phyloP scores from a whole-genome alignment of 2,797 vertebrate species.

The Chiroxiphia lanceolata region DNA sequence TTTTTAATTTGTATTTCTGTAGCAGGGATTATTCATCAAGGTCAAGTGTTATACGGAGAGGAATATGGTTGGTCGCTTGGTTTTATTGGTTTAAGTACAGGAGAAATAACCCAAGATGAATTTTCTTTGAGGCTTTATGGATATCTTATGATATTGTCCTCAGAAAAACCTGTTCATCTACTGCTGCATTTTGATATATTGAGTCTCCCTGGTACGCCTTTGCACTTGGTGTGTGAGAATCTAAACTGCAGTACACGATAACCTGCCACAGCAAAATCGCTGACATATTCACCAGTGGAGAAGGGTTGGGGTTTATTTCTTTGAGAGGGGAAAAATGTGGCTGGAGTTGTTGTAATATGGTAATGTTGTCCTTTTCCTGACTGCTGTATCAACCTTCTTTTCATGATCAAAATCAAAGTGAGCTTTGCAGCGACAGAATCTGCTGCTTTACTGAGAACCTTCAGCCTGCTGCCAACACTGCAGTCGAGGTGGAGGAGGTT shows the following conservation, averaged over 20 bases:
- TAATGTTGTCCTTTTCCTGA: conserved; percentile 21
- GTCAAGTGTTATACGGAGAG: neutral
- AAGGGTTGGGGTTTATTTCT: neutral
- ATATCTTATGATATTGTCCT: accelerated
- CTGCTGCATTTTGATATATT: neutral
- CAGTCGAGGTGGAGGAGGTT: conserved; percentile 25
- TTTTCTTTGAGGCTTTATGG: neutral
- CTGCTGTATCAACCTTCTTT: neutral
- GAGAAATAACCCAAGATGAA: neutral
- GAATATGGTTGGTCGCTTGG: neutral
- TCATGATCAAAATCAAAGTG: neutral
- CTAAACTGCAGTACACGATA: neutral
- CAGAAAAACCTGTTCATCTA: neutral
- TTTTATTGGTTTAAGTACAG: neutral
- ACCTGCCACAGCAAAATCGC: neutral
- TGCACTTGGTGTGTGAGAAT: neutral
- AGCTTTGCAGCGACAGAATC: conserved; percentile 4
- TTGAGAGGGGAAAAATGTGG: neutral
- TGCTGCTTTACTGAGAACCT: neutral
- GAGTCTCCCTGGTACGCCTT: neutral
- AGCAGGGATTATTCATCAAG: neutral
- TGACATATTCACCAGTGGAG: neutral
- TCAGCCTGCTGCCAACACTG: conserved; percentile 8
- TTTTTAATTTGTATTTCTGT: neutral
- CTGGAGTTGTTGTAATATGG: neutral